phyloP scores from a whole-genome alignment of 2,113 vertebrate genomes.

The Poeciliopsis prolifica region DNA sequence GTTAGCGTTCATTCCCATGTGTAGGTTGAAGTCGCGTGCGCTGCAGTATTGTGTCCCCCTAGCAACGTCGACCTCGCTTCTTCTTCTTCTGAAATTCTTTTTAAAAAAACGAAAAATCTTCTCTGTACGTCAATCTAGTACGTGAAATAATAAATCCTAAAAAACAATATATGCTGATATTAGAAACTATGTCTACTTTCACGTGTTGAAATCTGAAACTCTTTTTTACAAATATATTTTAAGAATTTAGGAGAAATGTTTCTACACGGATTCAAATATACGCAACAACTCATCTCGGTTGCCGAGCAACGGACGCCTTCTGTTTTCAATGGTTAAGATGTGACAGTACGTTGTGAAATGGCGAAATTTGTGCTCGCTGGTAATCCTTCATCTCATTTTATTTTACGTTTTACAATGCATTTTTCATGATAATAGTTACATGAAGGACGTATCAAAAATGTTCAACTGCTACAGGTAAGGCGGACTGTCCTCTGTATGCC shows the following conservation, averaged over 20 bases:
- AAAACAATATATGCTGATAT: not conserved
- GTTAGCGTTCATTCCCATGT: not conserved
- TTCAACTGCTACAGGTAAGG: constrained; percentile 77
- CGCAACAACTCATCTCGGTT: constrained; percentile 17
- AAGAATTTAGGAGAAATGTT: not conserved
- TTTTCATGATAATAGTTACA: not conserved
- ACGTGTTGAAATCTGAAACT: not conserved
- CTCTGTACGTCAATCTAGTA: not conserved
- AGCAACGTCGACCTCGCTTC: not conserved
- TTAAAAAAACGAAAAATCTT: too few species aligned
- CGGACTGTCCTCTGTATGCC: constrained; percentile 88
- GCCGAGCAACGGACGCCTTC: constrained; percentile 63
- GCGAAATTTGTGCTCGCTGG: constrained; percentile 83
- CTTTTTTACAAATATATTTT: not conserved
- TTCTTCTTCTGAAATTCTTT: too few species aligned
- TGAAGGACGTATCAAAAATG: not conserved
- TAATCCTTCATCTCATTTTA: constrained; percentile 42
- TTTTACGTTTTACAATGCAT: not conserved
- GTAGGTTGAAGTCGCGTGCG: constrained; percentile 1
- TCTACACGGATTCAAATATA: constrained; percentile 23
- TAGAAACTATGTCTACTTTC: not conserved
- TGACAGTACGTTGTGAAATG: constrained; percentile 56
- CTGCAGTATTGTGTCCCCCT: constrained; percentile 24
- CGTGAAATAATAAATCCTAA: not conserved
- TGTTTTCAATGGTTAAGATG: too few species aligned